Evolutionary conservation across 2,113 vertebrate species (phyloP), one percentile per base, ranked within the genome.

Genomic region (Archilochus colubris): DNA sequence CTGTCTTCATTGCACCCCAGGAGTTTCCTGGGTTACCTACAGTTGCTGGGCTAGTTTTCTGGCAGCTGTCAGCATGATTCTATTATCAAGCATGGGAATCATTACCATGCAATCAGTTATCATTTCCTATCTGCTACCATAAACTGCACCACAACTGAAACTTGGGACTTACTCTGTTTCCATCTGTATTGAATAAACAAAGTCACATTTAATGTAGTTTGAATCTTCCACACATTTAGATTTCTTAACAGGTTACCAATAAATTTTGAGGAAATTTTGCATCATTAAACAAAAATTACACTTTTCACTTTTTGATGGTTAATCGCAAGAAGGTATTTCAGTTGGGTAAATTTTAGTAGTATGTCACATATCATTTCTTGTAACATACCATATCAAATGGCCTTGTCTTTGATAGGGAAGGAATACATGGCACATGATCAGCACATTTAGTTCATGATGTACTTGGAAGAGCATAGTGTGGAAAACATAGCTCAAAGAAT

Each of bases 401-500:
- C 57, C 24, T 75, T 64, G 58, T 75, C 57, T 83, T 66, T 53
- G 64, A 57, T 68, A 78, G 53, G 44, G 53, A 67, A 67, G 51
- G 48, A 84, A 46, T 78, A 53, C 66, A 63, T 92, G 77, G 81
- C 89, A 89, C 50, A n/a, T 31, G 9, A 54, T 92, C 91, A 93
- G 83, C 30, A 85, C 50, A 91, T 84, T 50, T 23, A 91, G 91
- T 93, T 91, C 89, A 36, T 91, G 77, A 46, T 93, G 86, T 94
- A 54, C 86, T 95, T 91, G 58, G 89, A 93, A 79, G 51, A 76
- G 46, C 54, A 24, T 22, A 69, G 66, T 46, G 27, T 87, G 70
- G 74, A 95, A 95, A 95, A 95, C 59, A 82, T 25, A 36, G 50
- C 55, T 76, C 2, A 2, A 84, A 89, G 84, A 88, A 87, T 91